phyloP scores from a whole-genome alignment of 2,113 vertebrate genomes.

The Sialia sialis region DNA sequence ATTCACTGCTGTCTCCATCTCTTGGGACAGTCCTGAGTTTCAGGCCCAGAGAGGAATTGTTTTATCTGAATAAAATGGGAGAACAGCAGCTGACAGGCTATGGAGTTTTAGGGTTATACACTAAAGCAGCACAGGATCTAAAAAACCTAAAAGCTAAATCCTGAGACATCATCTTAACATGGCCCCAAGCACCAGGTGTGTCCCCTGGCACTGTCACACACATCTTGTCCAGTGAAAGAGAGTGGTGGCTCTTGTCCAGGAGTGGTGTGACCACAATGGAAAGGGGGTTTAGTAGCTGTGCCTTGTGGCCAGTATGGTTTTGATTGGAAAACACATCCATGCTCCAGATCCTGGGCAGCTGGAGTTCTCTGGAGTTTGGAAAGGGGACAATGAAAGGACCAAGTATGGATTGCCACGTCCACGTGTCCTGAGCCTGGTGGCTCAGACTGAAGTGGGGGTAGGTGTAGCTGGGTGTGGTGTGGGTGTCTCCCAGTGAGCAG shows the following conservation, averaged over 20 bases:
- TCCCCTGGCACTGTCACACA: not conserved
- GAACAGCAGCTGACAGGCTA: not conserved
- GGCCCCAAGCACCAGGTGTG: not conserved
- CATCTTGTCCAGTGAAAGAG: rapidly evolving
- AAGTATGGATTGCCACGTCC: not conserved
- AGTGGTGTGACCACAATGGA: not conserved
- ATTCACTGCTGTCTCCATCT: not conserved
- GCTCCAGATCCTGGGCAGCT: rapidly evolving
- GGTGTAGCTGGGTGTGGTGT: not conserved
- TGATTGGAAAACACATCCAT: not conserved
- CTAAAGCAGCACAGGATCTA: not conserved
- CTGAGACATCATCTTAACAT: not conserved
- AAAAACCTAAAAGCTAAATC: not conserved
- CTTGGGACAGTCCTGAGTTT: not conserved
- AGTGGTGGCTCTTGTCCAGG: rapidly evolving
- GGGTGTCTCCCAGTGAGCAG: not conserved
- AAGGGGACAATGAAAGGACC: not conserved
- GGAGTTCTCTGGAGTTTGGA: not conserved
- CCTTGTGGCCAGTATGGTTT: not conserved
- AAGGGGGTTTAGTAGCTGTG: not conserved
- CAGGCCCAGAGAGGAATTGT: not conserved
- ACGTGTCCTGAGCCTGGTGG: too few relatives aligned
- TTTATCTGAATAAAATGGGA: not conserved
- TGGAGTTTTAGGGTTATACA: not conserved
- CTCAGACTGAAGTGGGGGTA: too few relatives aligned